Conservation (phyloP, 2,888 invertebrate genomes). For the Eristalis tenax region DNA sequence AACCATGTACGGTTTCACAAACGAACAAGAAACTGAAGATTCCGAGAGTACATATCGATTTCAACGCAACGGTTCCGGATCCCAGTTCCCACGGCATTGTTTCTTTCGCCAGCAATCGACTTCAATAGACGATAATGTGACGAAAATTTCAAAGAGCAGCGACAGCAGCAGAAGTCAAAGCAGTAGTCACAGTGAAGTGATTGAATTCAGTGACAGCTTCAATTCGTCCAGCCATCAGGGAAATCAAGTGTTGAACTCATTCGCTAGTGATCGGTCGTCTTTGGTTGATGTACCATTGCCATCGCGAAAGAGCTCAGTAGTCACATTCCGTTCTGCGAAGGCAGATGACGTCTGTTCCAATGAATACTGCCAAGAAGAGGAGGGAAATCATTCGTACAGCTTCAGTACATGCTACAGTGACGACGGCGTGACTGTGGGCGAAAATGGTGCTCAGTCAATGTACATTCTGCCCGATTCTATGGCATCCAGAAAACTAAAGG, state of each 20-base stretch:
- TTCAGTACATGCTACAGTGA: constrained; percentile 51
- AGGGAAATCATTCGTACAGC: constrained; percentile 68
- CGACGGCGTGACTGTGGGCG: constrained; percentile 32
- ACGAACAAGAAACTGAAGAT: constrained; percentile 68
- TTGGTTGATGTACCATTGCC: constrained; percentile 75
- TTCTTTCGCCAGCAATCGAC: constrained; percentile 78
- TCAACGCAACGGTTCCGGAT: constrained; percentile 79
- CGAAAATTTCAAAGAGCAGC: constrained; percentile 51
- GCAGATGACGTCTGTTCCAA: constrained; percentile 18
- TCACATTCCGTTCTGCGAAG: constrained; percentile 77
- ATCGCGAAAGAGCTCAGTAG: constrained; percentile 79
- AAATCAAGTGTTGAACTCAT: constrained; percentile 72
- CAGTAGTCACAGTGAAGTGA: constrained; percentile 62
- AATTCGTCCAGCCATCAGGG: constrained; percentile 58
- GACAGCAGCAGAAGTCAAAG: constrained; percentile 43
- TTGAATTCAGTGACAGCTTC: constrained; percentile 68
- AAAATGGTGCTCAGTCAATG: constrained; percentile 31
- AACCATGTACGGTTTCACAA: constrained; percentile 79
- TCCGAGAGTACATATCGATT: constrained; percentile 75
- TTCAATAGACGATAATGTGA: constrained; percentile 71
- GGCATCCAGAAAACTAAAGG: constrained; percentile 77
- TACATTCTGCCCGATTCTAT: constrained; percentile 75
- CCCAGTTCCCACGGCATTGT: constrained; percentile 80
- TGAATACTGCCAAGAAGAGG: constrained; percentile 65
- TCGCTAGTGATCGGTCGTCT: constrained; percentile 77